Evolutionary conservation across 2,888 invertebrate genomes (phyloP), one percentile per base, ranked within the genome.

Genomic region (Plusia festucae): DNA sequence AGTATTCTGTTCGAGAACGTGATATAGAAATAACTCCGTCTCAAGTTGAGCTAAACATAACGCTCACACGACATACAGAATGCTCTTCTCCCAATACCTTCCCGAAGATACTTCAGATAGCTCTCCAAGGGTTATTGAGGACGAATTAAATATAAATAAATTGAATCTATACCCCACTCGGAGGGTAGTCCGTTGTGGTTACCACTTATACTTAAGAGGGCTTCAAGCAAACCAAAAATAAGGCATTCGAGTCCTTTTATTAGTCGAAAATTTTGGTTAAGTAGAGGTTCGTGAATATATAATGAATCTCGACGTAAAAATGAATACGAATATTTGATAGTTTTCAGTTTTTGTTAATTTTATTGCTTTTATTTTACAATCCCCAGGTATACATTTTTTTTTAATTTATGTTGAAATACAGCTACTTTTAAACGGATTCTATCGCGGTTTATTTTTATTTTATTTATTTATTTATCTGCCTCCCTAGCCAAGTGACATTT

Each of bases 81-180:
- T 40, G n/a, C 13, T 15, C 24, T 5, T 24, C 24, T 34, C 40
- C 6, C n/a, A 40, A 40, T 40, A n/a, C n/a, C 7, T 40, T 40
- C 40, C 40, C 40, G 6, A 40, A n/a, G n/a, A n/a, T 40, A 40
- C 40, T 40, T n/a, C 5, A n/a, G n/a, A 40, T 40, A n/a, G n/a
- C 40, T 40, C 40, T 40, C 7, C n/a, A 40, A n/a, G 5, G 5
- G n/a, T 40, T 40, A 40, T 40, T 40, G n/a, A 40, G 40, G 40
- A 40, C 40, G 40, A 40, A 40, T 40, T 40, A 40, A 24, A 40
- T n/a, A 40, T n/a, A 40, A 40, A 40, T 40, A 40, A n/a, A 6
- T 40, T n/a, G 40, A 40, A 40, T 15, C 40, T n/a, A n/a, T 40
- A n/a, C 40, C 40, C 40, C 40, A 40, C 40, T 40, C 6, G 40